Base-by-base conservation (phyloP, 2,888 invertebrate species). In the Carterocephalus palaemon region DNA sequence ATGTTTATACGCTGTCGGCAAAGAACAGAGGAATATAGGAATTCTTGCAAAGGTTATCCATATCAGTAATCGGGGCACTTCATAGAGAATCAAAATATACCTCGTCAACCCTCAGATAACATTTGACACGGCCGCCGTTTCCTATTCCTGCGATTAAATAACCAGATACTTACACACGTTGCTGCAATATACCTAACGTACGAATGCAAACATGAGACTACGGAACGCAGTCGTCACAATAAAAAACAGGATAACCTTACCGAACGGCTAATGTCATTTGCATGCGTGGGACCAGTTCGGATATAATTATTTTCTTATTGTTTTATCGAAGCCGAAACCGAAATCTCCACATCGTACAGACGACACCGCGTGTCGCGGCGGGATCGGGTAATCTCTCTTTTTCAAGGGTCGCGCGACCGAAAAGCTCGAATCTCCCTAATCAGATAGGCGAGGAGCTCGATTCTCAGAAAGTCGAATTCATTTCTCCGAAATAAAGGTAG, bases 381-480 rank as follows among this genome's bases (percentile, higher is more conserved):
- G 51, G 47, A 40, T 48, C 54, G 40, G 5, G 47, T 53, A 53
- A 59, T 54, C 55, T 43, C 49, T 52, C 51, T 22, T 47, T 48
- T 56, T 51, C 36, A 48, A 46, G 43, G 49, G 50, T 37, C 15
- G 33, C n/a, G 20, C 19, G 33, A 37, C 36, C 36, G 20, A 29
- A 34, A 26, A 38, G 47, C 42, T 46, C 54, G 56, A 49, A 52
- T 53, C 58, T 52, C 63, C 60, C 67, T 67, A 60, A 74, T 71
- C 69, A 69, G 72, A 78, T 76, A 74, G 73, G 71, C 70, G 69
- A 70, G 65, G 62, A 67, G 60, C 61, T 60, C 60, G 49, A 56
- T 82, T 83, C 81, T 73, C 55, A 57, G 77, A 77, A 83, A 74
- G 56, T 68, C 70, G 70, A 74, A 74, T 78, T 76, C 75, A 73